phyloP scores from a whole-genome alignment of 2,797 vertebrate species.

The Choloepus didactylus region DNA sequence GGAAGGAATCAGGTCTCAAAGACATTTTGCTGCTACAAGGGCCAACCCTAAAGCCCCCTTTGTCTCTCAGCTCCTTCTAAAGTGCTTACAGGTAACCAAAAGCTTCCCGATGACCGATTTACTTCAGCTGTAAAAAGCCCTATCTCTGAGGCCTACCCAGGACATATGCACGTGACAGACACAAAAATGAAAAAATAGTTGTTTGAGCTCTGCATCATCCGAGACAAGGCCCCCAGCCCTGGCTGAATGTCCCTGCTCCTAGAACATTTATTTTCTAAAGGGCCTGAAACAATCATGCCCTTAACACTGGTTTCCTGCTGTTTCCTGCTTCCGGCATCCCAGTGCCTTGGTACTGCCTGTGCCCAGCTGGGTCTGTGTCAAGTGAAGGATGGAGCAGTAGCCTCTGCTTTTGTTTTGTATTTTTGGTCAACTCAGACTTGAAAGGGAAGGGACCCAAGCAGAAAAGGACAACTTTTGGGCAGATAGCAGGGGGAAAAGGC shows the following conservation, averaged over 20 bases:
- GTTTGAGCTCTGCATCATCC: background rate
- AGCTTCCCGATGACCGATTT: background rate
- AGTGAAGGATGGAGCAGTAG: background rate
- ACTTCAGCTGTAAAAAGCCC: background rate
- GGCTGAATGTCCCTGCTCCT: background rate
- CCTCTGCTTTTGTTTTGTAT: background rate
- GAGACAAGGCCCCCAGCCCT: background rate
- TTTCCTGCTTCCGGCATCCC: background rate
- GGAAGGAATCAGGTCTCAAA: background rate
- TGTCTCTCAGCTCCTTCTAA: background rate
- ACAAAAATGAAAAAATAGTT: background rate
- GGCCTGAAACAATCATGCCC: background rate
- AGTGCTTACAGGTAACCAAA: background rate
- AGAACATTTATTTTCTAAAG: background rate
- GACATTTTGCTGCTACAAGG: background rate
- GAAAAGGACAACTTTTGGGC: background rate
- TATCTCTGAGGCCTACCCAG: background rate
- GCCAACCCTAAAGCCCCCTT: background rate
- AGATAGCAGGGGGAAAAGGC: background rate
- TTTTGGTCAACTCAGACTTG: background rate
- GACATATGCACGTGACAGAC: background rate
- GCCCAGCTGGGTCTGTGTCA: background rate
- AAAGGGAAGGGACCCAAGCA: background rate
- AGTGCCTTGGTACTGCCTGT: background rate
- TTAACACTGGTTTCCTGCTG: background rate